Percentiles rank a stretch among this genome's conserved stretches.
These are phyloP conservation scores for Myioborus melanocephalus DNA, from an alignment of 2,797 vertebrate genomes.

Conservation along the genomic window DNA sequence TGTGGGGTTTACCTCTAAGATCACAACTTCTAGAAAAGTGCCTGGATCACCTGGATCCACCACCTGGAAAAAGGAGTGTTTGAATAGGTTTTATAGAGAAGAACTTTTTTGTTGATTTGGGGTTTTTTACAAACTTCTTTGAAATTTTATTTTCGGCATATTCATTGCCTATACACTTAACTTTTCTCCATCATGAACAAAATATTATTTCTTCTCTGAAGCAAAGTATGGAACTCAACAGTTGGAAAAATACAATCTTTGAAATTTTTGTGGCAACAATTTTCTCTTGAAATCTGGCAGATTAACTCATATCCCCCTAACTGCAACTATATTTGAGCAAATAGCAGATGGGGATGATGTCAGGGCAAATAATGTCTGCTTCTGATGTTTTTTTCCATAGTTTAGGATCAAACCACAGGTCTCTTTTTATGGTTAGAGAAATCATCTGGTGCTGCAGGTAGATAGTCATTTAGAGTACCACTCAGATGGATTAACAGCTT, in stretches of 20 bases:
- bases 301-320: background rate
- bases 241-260: background rate
- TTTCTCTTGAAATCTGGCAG: background rate
- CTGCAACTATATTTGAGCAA: background rate
- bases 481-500: background rate
- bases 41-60: background rate
- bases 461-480: background rate
- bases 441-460: background rate
- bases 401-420: background rate
- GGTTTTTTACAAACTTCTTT: fast-evolving
- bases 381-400: background rate
- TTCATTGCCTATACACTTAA: background rate
- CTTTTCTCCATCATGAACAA: background rate
- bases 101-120: background rate
- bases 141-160: background rate
- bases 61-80: background rate
- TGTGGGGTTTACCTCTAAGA: background rate
- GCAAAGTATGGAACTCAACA: background rate
- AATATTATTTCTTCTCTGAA: background rate
- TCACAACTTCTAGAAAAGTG: background rate
- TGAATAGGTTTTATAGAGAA: background rate
- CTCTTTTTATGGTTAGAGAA: background rate
- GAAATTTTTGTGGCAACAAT: background rate
- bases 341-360: background rate
- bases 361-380: background rate